Percentiles rank a stretch among this genome's conserved stretches.
Conservation (phyloP, 2,888 invertebrate species). For the Aphidius colemani region DNA sequence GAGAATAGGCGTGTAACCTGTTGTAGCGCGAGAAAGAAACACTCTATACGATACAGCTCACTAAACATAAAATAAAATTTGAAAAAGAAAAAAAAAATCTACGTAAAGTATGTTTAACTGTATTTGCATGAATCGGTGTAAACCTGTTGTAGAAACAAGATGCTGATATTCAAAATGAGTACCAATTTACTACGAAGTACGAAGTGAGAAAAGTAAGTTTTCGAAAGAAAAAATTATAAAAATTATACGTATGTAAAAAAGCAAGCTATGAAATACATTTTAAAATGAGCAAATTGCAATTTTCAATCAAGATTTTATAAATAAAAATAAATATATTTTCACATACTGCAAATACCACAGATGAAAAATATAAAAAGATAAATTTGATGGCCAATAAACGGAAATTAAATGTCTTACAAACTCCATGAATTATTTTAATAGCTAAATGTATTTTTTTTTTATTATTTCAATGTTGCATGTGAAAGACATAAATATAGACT, state of each 20-base stretch:
- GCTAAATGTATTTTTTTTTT: not conserved
- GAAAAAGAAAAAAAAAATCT: not conserved
- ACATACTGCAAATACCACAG: too few relatives aligned
- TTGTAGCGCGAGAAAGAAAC: constrained; percentile 35
- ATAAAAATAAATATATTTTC: too few relatives aligned
- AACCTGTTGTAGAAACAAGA: constrained; percentile 27
- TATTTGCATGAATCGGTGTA: constrained; percentile 27
- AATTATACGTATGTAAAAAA: too few relatives aligned
- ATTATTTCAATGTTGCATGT: too few relatives aligned
- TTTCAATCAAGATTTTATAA: too few relatives aligned
- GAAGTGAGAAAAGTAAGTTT: not conserved
- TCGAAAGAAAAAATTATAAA: not conserved
- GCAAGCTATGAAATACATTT: too few relatives aligned
- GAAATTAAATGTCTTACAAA: not conserved
- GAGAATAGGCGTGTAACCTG: constrained; percentile 42
- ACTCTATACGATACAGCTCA: not conserved
- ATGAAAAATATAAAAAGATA: too few relatives aligned
- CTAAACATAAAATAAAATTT: too few relatives aligned
- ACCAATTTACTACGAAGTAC: not conserved
- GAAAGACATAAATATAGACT: too few relatives aligned
- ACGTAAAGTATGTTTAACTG: constrained; percentile 16
- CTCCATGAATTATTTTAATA: not conserved
- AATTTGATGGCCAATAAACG: constrained; percentile 17
- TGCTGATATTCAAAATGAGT: constrained; percentile 5
- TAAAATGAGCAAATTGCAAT: too few relatives aligned